phyloP scores from a whole-genome alignment of 2,888 invertebrate genomes.

The Mechanitis mazaeus region DNA sequence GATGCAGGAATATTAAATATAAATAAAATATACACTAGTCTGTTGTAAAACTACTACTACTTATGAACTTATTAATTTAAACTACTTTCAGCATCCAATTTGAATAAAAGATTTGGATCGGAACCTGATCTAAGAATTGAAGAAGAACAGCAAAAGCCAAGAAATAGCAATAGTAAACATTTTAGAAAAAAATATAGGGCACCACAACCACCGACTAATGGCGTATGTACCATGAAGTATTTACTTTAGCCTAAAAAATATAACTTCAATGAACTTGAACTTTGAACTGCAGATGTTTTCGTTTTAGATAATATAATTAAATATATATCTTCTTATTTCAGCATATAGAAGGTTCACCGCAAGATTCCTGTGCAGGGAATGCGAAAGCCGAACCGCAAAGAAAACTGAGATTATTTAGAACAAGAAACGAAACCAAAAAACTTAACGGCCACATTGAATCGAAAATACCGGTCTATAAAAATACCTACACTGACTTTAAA shows the following conservation, averaged over 20 bases:
- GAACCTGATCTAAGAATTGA: conserved; percentile 81
- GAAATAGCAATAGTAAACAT: conserved; percentile 59
- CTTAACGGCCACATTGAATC: conserved; percentile 54
- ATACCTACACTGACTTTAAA: conserved; percentile 57
- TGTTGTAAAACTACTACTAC: too few relatives aligned
- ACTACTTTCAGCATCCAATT: conserved; percentile 42
- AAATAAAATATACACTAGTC: too few relatives aligned
- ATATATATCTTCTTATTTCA: conserved; percentile 31
- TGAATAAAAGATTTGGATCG: conserved; percentile 80
- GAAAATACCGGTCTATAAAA: conserved; percentile 49
- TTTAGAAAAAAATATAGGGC: conserved; percentile 88
- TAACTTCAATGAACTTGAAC: too few relatives aligned
- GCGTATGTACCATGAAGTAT: conserved; percentile 45
- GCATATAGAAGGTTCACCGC: conserved; percentile 75
- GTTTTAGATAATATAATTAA: neutral
- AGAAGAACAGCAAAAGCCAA: conserved; percentile 58
- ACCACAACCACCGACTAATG: conserved; percentile 77
- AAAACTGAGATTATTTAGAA: conserved; percentile 83
- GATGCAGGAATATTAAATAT: too few relatives aligned
- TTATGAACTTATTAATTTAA: neutral
- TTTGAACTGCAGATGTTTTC: neutral
- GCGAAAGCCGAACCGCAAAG: conserved; percentile 69
- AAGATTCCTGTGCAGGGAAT: conserved; percentile 76
- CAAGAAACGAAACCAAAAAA: conserved; percentile 83
- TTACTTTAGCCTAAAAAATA: too few relatives aligned